These are phyloP conservation scores for Scaptomyza graminum DNA, from an alignment of 1,140 invertebrate species.

Conservation along the genomic window DNA sequence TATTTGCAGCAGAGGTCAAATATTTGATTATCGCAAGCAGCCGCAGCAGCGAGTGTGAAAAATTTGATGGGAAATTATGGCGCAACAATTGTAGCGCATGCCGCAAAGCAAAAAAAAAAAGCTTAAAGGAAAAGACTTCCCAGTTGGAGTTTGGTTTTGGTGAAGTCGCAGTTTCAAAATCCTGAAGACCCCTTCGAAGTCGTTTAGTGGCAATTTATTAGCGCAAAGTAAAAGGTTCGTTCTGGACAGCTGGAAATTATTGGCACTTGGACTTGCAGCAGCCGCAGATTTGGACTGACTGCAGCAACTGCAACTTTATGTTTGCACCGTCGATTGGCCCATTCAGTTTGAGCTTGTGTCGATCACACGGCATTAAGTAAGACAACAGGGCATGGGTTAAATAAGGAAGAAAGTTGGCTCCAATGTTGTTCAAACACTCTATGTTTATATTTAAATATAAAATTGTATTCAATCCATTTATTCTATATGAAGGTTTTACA, in stretches of 20 bases:
- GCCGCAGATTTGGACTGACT: slow-evolving; percentile 21
- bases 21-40: slow-evolving; percentile 79
- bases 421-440: slow-evolving; percentile 9
- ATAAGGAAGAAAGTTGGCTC: background rate
- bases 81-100: slow-evolving; percentile 77
- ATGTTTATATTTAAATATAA: background rate
- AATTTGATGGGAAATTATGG: slow-evolving; percentile 83
- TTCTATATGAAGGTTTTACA: background rate
- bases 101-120: slow-evolving; percentile 4
- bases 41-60: slow-evolving; percentile 75
- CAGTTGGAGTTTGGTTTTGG: background rate
- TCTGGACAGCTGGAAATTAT: slow-evolving; percentile 61
- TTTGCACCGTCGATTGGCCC: slow-evolving; percentile 39
- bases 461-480: too few species aligned
- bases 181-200: slow-evolving; percentile 42
- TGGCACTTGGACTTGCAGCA: slow-evolving; percentile 62
- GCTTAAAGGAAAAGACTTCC: background rate
- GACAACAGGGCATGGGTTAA: slow-evolving; percentile 39
- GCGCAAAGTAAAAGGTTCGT: slow-evolving; percentile 80
- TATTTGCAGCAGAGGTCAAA: slow-evolving; percentile 82
- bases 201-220: slow-evolving; percentile 79
- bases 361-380: slow-evolving; percentile 47
- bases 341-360: slow-evolving; percentile 51
- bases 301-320: slow-evolving; percentile 41
- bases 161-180: background rate